Conservation (phyloP, 2,797 vertebrate genomes). For the Nannoperca obscura region DNA sequence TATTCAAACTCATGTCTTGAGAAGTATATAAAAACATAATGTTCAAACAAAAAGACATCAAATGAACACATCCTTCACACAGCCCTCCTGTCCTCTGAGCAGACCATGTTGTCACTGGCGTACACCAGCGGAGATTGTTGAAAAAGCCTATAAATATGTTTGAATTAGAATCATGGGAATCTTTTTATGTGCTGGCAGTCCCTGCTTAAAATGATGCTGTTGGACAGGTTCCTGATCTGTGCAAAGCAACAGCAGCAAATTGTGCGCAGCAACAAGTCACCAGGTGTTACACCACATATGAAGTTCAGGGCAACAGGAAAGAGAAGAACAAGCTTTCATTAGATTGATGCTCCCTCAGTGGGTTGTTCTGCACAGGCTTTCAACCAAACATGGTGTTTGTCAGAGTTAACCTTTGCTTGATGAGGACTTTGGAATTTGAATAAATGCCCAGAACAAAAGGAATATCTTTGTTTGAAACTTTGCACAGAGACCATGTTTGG, state of each 20-base stretch:
- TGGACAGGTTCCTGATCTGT: constrained; percentile 34
- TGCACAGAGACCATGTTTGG: constrained; percentile 67
- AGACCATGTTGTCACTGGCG: constrained; percentile 30
- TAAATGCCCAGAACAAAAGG: constrained; percentile 59
- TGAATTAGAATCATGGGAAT: constrained; percentile 34
- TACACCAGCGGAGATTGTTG: constrained; percentile 1
- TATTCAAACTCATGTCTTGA: not conserved
- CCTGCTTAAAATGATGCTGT: constrained; percentile 18
- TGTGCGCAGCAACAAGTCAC: constrained; percentile 30
- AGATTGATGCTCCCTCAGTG: constrained; percentile 54
- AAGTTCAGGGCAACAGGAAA: constrained; percentile 19
- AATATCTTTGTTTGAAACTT: constrained; percentile 58
- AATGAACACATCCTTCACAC: not conserved
- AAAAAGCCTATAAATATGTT: constrained; percentile 23
- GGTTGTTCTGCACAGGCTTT: constrained; percentile 40
- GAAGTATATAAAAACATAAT: constrained; percentile 11
- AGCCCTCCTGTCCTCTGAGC: constrained; percentile 1
- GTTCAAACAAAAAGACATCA: constrained; percentile 3
- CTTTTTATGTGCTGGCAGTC: constrained; percentile 15
- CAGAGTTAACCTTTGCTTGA: constrained; percentile 48
- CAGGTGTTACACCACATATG: constrained; percentile 49
- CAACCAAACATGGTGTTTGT: constrained; percentile 59
- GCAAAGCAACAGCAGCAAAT: constrained; percentile 44
- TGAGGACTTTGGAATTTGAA: constrained; percentile 68
- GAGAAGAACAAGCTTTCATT: constrained; percentile 27